These are phyloP conservation scores for Lepidochrysops patricia DNA, from an alignment of 2,888 invertebrate genomes.

Conservation along the genomic window DNA sequence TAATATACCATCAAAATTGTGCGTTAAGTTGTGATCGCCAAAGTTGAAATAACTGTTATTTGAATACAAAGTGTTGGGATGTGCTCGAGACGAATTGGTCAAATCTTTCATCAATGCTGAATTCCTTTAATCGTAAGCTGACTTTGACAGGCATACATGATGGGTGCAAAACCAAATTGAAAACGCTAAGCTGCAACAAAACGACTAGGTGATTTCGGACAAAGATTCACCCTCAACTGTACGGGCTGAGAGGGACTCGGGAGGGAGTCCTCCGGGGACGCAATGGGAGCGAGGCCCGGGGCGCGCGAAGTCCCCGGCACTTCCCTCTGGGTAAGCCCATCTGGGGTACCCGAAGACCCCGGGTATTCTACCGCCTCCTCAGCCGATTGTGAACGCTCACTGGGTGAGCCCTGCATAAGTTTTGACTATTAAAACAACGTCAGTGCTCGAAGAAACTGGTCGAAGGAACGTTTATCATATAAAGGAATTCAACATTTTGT, in stretches of 20 bases:
- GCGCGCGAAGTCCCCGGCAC: constrained; percentile 32
- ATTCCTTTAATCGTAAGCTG: constrained; percentile 55
- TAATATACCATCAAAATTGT: background rate
- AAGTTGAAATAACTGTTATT: no score
- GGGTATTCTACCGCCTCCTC: constrained; percentile 37
- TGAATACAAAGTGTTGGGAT: background rate
- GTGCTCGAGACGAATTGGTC: constrained; percentile 23
- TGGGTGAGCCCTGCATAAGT: constrained; percentile 45
- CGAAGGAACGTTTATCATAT: background rate
- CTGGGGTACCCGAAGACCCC: constrained; percentile 34
- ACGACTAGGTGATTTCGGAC: constrained; percentile 69
- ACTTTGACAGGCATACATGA: constrained; percentile 33
- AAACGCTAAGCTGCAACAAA: constrained; percentile 61
- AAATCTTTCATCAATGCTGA: constrained; percentile 49
- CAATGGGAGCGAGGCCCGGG: constrained; percentile 33
- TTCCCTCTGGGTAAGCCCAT: constrained; percentile 29
- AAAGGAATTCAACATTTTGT: constrained; percentile 65
- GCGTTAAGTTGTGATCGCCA: no score
- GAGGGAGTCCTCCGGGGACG: constrained; percentile 44
- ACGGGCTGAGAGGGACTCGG: constrained; percentile 52
- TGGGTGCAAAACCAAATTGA: constrained; percentile 53
- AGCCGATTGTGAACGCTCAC: constrained; percentile 48
- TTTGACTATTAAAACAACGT: constrained; percentile 17
- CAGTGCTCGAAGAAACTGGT: background rate
- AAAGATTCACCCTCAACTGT: constrained; percentile 67